Evolutionary conservation across 1,140 invertebrate genomes (phyloP).

Genomic region (Popillia japonica): DNA sequence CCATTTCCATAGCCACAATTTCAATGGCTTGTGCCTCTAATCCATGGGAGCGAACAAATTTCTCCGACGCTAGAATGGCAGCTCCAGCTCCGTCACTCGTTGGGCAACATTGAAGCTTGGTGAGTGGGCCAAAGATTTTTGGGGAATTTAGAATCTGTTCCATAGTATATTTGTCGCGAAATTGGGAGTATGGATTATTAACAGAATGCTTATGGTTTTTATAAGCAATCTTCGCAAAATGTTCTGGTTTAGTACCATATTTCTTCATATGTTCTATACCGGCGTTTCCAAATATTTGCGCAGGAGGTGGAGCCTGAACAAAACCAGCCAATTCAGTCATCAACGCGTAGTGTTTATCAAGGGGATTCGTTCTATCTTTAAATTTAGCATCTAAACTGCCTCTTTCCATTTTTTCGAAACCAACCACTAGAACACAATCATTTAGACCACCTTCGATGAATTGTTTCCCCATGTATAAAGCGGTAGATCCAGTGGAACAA

Average conservation of each 20-base stretch:
- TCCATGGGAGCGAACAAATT: slow-evolving; percentile 84
- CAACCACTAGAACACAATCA: slow-evolving; percentile 90
- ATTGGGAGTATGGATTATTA: slow-evolving; percentile 96
- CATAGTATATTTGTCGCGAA: slow-evolving; percentile 86
- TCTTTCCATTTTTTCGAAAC: slow-evolving; percentile 98
- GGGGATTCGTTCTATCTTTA: slow-evolving; percentile 88
- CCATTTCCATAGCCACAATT: slow-evolving; percentile 96
- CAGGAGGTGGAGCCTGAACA: slow-evolving; percentile 80
- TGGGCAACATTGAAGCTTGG: slow-evolving; percentile 95
- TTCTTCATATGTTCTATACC: slow-evolving; percentile 97
- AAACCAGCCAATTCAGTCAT: slow-evolving; percentile 86
- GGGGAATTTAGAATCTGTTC: slow-evolving; percentile 89
- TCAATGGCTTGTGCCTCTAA: slow-evolving; percentile 89
- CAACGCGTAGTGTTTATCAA: slow-evolving; percentile 90
- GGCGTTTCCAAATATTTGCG: slow-evolving; percentile 97
- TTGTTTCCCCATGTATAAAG: slow-evolving; percentile 89
- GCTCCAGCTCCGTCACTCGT: slow-evolving; percentile 96
- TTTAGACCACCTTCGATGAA: slow-evolving; percentile 84
- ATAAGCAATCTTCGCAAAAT: slow-evolving; percentile 96
- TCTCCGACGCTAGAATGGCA: slow-evolving; percentile 88
- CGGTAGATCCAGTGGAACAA: slow-evolving; percentile 96
- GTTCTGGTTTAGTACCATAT: slow-evolving; percentile 91
- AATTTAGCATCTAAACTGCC: slow-evolving; percentile 88
- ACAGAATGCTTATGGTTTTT: slow-evolving; percentile 97
- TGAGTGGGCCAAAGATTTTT: slow-evolving; percentile 86